These are phyloP conservation scores for Cardiocondyla obscurior DNA, from an alignment of 1,140 invertebrate genomes.

Conservation along the genomic window DNA sequence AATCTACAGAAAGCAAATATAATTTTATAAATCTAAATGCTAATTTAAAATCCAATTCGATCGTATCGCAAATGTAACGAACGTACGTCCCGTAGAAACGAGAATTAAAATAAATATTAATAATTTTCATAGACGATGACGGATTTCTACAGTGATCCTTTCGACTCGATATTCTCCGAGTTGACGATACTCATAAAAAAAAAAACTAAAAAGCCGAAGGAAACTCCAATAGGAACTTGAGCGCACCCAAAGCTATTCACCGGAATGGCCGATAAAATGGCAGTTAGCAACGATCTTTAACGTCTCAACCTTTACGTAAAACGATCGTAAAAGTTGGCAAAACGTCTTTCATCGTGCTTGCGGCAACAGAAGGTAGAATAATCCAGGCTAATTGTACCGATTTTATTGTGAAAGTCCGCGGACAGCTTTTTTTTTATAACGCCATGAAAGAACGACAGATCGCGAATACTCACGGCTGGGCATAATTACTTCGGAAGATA, in stretches of 20 bases:
- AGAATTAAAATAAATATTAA: not conserved
- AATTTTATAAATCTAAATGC: not conserved
- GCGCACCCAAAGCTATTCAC: conserved; percentile 13
- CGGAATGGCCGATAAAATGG: conserved; percentile 73
- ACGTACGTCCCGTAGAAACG: not conserved
- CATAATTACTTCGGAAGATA: not conserved
- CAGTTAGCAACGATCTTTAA: conserved; percentile 59
- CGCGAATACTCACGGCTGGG: not conserved
- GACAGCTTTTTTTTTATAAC: conserved; percentile 4
- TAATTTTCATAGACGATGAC: not conserved
- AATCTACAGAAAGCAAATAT: not conserved
- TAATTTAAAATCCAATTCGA: not conserved
- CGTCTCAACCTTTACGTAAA: conserved; percentile 60
- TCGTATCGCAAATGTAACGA: not conserved
- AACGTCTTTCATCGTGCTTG: conserved; percentile 71
- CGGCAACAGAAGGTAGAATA: conserved; percentile 46
- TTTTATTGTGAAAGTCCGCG: conserved; percentile 67
- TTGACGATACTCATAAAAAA: not conserved
- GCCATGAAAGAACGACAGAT: not conserved
- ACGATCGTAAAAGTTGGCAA: conserved; percentile 76
- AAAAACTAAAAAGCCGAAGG: conserved; percentile 21
- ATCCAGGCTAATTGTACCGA: conserved; percentile 60
- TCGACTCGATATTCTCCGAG: not conserved
- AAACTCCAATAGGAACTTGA: conserved; percentile 26
- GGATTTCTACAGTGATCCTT: not conserved